Evolutionary conservation across 1,140 invertebrate species (phyloP), one percentile per base, ranked within the genome.

Genomic region (Archivesica marissinica): DNA sequence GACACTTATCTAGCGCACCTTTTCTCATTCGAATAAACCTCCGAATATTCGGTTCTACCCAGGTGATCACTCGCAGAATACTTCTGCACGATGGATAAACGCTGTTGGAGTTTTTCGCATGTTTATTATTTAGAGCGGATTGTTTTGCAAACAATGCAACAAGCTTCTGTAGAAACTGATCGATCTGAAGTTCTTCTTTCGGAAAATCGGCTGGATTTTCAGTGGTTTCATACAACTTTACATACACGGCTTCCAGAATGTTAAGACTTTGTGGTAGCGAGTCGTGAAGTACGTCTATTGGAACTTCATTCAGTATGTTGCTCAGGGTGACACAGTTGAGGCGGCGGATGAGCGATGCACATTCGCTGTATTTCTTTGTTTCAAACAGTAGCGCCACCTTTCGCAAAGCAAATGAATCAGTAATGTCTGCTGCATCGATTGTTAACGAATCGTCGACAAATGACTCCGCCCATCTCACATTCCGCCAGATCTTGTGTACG

Each of bases 251-350:
- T 92, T 98, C 97, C 59, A 99, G 93, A 50, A 98, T 95, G 85
- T 97, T 96, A 0, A 98, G 95, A 66, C 96, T 97, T 91, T 97
- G 96, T 1, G 98, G 98, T 93, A 98, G 95, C 2, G 97, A 96
- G 88, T 98, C 97, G 33, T 98, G 96, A 87, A 98, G 95, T 86
- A 97, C 94, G 91, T 98, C 97, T 25, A 98, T 95, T 0, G 97
- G 98, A 77, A 99, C 94, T 85, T 98, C 97, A 52, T 91, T 77
- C 20, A 95, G 80, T 20, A 97, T 96, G 7, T 95, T 95, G 76
- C 95, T 95, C 83, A 98, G 94, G 0, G 97, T 97, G 0, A 95
- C 96, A 44, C 95, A 95, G 20, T 96, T 96, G 9, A 98, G 94
- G 68, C 97, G 95, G 28, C 96, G 95, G 52, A 98, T 95, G 33